Percentiles rank a stretch among this genome's conserved stretches.
Conservation (phyloP, 2,113 vertebrate genomes). For the Menura novaehollandiae region DNA sequence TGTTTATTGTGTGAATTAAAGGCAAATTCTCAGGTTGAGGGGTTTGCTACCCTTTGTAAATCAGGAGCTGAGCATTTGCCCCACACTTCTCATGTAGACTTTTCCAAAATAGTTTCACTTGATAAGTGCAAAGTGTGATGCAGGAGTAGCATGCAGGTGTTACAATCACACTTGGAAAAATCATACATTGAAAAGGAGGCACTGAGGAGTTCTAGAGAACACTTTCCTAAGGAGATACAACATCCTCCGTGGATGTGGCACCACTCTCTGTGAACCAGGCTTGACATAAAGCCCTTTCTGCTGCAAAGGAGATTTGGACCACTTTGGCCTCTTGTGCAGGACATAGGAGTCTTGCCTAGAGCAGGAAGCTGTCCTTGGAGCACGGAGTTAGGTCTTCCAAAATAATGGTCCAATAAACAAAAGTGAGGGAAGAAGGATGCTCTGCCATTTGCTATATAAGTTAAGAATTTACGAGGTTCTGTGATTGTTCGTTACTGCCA, state of each 20-base stretch:
- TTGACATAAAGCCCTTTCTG: background rate
- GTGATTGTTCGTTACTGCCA: background rate
- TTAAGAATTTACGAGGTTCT: background rate
- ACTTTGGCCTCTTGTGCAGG: background rate
- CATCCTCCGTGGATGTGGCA: background rate
- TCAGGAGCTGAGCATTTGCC: background rate
- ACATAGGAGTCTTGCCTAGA: accelerated
- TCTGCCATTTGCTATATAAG: background rate
- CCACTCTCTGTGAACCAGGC: background rate
- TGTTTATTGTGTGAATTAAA: background rate
- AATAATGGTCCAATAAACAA: background rate
- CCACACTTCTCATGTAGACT: accelerated
- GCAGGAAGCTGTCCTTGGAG: background rate
- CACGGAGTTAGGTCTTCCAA: background rate
- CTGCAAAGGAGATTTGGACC: background rate
- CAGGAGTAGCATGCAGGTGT: background rate
- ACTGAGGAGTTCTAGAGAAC: background rate
- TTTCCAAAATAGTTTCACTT: background rate
- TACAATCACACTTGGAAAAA: background rate
- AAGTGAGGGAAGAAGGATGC: background rate
- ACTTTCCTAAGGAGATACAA: background rate
- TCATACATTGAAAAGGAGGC: background rate
- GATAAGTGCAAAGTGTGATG: background rate
- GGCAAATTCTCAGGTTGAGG: background rate
- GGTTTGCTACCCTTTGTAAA: background rate